A percentile compares a stretch with the other conserved stretches of the same genome.
Evolutionary conservation across 2,888 invertebrate genomes (phyloP).

Genomic region (Plemyria rubiginata): DNA sequence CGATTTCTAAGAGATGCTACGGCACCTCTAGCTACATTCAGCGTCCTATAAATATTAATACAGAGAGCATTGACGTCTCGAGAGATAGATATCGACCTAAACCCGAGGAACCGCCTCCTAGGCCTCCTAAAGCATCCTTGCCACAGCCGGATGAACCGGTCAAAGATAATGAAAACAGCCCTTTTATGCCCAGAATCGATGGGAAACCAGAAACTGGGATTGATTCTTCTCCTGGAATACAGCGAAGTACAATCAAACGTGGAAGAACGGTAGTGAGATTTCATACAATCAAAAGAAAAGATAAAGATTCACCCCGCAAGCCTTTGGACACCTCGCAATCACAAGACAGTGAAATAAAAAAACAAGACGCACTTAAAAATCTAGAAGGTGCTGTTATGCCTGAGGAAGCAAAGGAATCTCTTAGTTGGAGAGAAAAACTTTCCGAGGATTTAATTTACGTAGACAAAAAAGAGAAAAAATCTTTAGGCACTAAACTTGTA

Average conservation of each 20-base stretch:
- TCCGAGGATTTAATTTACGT: constrained; percentile 83
- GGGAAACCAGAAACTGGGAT: constrained; percentile 75
- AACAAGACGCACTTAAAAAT: constrained; percentile 23
- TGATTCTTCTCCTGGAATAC: constrained; percentile 69
- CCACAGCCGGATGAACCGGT: constrained; percentile 51
- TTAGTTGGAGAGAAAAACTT: constrained; percentile 86
- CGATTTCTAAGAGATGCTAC: constrained; percentile 81
- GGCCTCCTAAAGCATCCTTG: constrained; percentile 43
- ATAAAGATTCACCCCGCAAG: constrained; percentile 77
- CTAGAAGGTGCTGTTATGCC: constrained; percentile 26
- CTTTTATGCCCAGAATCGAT: constrained; percentile 77
- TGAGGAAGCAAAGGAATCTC: constrained; percentile 42
- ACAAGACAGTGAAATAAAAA: constrained; percentile 41
- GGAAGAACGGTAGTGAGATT: constrained; percentile 90
- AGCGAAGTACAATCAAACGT: constrained; percentile 87
- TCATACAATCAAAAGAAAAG: constrained; percentile 86
- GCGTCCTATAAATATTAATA: constrained; percentile 91
- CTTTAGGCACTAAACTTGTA: constrained; percentile 89
- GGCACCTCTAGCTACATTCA: constrained; percentile 74
- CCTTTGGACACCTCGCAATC: constrained; percentile 50
- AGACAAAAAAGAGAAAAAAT: constrained; percentile 85
- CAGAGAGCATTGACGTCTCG: constrained; percentile 94
- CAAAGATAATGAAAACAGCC: constrained; percentile 66
- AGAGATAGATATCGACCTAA: constrained; percentile 85
- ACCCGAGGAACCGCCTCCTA: constrained; percentile 46